Base-by-base conservation (phyloP, 2,113 vertebrate species). In the Condylura cristata region DNA sequence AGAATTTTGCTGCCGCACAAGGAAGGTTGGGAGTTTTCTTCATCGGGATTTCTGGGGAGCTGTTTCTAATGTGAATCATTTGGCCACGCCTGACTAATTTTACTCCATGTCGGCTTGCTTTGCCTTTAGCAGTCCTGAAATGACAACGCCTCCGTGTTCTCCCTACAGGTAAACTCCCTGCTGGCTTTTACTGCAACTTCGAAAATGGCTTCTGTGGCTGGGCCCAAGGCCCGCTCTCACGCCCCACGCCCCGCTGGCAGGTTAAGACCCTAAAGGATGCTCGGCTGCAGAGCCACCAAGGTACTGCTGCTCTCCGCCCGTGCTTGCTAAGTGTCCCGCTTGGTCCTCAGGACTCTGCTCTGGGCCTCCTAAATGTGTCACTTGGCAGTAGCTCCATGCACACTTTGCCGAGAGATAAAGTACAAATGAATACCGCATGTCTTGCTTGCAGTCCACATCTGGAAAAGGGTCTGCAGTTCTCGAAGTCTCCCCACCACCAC, bases 161-260 rank as follows among this genome's bases (percentile, higher is more conserved):
- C 85, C 26, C 79, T 90, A 48, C 98, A 99, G 99, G 98, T 94
- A 98, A 97, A 65, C 99, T 99, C 87, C 99, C 99, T 88, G 97
- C 98, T 87, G 99, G 99, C 48, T 99, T 99, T 97, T 99, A 99
- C 97, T 99, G 99, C 93, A 98, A 99, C 0, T 99, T 99, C 86
- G 99, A 99, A 96, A 98, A 99, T 14, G 99, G 98, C 5, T 98
- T 99, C 76, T 99, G 99, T 89, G 98, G 99, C 89, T 99, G 99
- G 99, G 96, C 96, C 37, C 97, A 98, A 85, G 88, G 74, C 75
- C 95, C 83, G 18, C 83, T 96, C 48, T 95, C 56, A 0, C 93
- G 98, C 11, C 86, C 98, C 39, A 34, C 12, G 11, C 97, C 97
- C 63, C 92, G 53, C 17, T 99, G 99, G 99, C 98, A 96, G 91